Conservation (phyloP, 1,140 invertebrate genomes). For the Cecropterus lyciades region DNA sequence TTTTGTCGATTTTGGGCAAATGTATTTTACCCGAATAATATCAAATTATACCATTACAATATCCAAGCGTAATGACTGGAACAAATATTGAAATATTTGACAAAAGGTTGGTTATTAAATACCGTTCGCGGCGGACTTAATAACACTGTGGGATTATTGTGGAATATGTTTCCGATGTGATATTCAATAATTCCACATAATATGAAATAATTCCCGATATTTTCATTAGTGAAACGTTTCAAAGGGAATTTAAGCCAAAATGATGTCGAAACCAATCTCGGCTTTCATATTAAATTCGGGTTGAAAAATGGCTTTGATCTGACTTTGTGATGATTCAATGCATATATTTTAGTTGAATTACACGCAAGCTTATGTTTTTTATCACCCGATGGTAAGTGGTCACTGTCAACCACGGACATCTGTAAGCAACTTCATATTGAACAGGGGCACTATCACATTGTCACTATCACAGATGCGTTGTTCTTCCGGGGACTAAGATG, state of each 20-base stretch:
- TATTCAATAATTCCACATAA: constrained; percentile 20
- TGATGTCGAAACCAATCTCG: constrained; percentile 25
- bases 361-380: no score
- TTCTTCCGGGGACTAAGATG: no score
- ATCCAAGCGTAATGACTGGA: not conserved
- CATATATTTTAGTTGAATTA: no score
- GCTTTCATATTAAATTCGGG: constrained; percentile 18
- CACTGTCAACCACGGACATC: no score
- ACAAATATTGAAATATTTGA: constrained; percentile 7
- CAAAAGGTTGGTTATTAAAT: constrained; percentile 18
- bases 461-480: no score
- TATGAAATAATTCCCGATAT: constrained; percentile 24
- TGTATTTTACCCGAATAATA: not conserved
- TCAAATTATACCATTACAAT: not conserved
- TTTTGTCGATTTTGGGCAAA: not conserved
- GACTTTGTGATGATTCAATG: not conserved
- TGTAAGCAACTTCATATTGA: no score
- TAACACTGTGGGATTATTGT: constrained; percentile 8
- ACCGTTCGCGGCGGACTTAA: not conserved
- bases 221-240: constrained; percentile 23
- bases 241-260: constrained; percentile 26
- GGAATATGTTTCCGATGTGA: constrained; percentile 26
- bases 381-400: no score
- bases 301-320: constrained; percentile 13
- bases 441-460: no score